A percentile compares a stretch with the other conserved stretches of the same genome.
phyloP scores from a whole-genome alignment of 1,140 invertebrate species.

The Druon quercuslanigerum region DNA sequence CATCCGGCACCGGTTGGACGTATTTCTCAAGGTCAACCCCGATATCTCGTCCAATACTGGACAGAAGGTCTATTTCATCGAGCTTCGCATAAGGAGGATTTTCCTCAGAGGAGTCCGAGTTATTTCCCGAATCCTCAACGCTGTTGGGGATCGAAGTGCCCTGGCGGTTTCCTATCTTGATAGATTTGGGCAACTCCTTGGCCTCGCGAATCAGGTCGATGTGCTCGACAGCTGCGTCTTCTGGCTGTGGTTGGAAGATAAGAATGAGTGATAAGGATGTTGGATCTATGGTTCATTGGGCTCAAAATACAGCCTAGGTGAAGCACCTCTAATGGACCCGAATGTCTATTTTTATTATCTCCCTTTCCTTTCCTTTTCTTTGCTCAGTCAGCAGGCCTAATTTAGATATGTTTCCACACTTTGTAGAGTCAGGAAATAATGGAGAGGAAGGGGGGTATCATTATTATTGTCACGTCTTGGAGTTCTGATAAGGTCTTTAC shows the following conservation, averaged over 20 bases:
- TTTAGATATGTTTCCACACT: neutral
- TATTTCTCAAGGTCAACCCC: conserved; percentile 71
- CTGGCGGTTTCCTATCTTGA: conserved; percentile 63
- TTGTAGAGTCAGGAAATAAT: neutral
- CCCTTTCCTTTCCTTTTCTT: neutral
- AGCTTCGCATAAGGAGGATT: conserved; percentile 65
- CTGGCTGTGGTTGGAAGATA: conserved; percentile 52
- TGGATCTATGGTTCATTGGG: too few relatives aligned
- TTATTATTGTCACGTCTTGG: too few relatives aligned
- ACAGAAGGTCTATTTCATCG: conserved; percentile 71
- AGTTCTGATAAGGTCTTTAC: too few relatives aligned
- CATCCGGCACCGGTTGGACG: conserved; percentile 70
- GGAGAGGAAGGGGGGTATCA: neutral
- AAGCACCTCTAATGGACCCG: too few relatives aligned
- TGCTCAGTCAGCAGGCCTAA: neutral
- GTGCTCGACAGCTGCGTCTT: conserved; percentile 64
- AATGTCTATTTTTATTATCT: neutral
- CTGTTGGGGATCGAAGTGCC: conserved; percentile 44
- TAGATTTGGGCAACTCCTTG: conserved; percentile 61
- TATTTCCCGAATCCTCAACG: conserved; percentile 50
- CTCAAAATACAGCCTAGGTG: too few relatives aligned
- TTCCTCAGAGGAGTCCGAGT: conserved; percentile 60
- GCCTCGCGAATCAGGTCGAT: conserved; percentile 71
- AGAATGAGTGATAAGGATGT: too few relatives aligned
- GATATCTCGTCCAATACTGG: conserved; percentile 70